phyloP scores from a whole-genome alignment of 2,888 invertebrate genomes.

The Scaptomyza cyrtandrae region DNA sequence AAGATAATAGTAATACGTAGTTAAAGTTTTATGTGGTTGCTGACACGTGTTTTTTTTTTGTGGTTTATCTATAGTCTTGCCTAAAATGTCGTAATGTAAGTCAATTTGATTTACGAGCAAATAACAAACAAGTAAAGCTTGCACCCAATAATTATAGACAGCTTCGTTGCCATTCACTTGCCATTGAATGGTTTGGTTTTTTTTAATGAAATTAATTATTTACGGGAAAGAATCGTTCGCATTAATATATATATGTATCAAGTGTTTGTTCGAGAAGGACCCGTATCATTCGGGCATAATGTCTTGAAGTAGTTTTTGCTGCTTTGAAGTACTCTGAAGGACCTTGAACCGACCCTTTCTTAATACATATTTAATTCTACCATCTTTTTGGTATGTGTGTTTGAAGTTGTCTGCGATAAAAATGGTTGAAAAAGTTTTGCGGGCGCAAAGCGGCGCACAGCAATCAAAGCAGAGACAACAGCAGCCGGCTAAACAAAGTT shows the following conservation, averaged over 20 bases:
- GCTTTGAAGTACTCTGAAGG: background rate
- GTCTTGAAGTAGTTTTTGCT: background rate
- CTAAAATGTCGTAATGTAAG: background rate
- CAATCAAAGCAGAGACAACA: background rate
- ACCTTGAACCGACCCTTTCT: conserved; percentile 11
- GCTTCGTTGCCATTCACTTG: background rate
- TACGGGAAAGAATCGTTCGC: background rate
- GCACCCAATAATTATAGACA: background rate
- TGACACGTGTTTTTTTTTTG: background rate
- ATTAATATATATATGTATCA: background rate
- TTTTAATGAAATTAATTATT: background rate
- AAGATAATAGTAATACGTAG: no score
- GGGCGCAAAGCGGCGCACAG: conserved; percentile 7
- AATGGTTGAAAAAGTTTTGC: background rate
- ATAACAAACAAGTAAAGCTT: background rate
- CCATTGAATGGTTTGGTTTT: no score
- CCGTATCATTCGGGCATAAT: no score
- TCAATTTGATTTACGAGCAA: background rate
- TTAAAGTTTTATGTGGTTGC: no score
- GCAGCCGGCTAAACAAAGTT: conserved; percentile 3
- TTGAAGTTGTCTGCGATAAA: background rate
- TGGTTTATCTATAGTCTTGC: background rate
- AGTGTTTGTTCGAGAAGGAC: background rate
- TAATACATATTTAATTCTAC: background rate
- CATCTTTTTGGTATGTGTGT: background rate